Percentiles rank a stretch among this genome's conserved stretches.
These are phyloP conservation scores for Liasis olivaceus DNA, from an alignment of 2,797 vertebrate genomes.

Conservation along the genomic window DNA sequence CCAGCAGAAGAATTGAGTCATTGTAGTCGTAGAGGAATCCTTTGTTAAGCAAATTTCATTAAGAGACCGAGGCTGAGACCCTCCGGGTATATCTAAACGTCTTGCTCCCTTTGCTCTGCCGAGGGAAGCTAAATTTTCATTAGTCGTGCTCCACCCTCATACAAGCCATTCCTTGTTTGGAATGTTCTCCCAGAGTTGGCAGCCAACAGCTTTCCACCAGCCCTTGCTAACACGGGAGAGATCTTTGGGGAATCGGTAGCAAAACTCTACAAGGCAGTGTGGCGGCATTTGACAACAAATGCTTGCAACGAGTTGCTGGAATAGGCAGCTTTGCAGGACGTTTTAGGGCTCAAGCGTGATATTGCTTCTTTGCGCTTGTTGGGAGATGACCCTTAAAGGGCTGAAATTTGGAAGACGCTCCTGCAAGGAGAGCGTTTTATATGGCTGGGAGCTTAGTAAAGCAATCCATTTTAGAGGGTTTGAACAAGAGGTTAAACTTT, in stretches of 20 bases:
- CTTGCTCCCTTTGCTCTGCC: slow-evolving; percentile 44
- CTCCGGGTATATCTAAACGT: not conserved
- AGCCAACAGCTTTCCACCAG: too few relatives aligned
- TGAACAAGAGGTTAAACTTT: not conserved
- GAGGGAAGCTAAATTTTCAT: slow-evolving; percentile 64
- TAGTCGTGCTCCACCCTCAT: slow-evolving; percentile 41
- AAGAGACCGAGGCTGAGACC: slow-evolving; percentile 66
- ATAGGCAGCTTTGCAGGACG: not conserved
- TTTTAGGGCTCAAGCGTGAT: not conserved
- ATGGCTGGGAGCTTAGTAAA: not conserved
- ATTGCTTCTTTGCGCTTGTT: not conserved
- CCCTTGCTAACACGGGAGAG: too few relatives aligned
- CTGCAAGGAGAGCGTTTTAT: not conserved
- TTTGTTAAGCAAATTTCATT: slow-evolving; percentile 77
- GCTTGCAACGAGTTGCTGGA: not conserved
- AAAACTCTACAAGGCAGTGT: not conserved
- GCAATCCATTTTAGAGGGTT: not conserved
- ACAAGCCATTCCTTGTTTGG: slow-evolving; percentile 19
- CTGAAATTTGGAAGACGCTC: not conserved
- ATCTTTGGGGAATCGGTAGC: not conserved
- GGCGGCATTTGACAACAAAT: not conserved
- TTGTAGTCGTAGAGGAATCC: slow-evolving; percentile 61
- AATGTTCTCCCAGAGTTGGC: not conserved
- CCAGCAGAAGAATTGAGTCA: slow-evolving; percentile 69
- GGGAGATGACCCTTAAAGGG: not conserved